phyloP scores from a whole-genome alignment of 2,113 vertebrate species.

The Axis porcinus region DNA sequence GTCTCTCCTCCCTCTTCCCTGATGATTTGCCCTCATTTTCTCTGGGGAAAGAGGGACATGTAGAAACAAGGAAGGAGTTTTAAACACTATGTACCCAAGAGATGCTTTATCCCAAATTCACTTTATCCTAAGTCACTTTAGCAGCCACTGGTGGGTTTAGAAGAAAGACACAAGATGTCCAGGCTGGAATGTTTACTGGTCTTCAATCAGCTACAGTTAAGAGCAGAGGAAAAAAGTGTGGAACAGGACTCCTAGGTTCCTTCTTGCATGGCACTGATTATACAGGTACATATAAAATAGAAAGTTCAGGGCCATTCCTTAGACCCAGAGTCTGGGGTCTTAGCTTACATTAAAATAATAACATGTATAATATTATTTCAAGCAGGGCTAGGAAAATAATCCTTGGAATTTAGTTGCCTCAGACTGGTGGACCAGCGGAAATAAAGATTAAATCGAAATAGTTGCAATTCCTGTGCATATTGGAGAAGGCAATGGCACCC shows the following conservation, averaged over 20 bases:
- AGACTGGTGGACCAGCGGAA: background rate
- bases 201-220: background rate
- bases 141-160: background rate
- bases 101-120: background rate
- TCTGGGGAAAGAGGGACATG: background rate
- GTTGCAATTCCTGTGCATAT: background rate
- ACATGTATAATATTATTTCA: background rate
- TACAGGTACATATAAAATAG: background rate
- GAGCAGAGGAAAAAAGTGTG: background rate
- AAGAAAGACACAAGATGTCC: fast-evolving
- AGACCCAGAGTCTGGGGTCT: background rate
- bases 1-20: background rate
- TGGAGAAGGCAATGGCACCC: no score
- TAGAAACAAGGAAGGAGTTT: background rate
- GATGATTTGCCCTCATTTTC: background rate
- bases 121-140: background rate
- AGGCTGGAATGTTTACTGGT: no score
- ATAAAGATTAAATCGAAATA: background rate
- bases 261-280: background rate
- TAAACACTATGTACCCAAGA: background rate
- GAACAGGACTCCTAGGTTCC: background rate
- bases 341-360: background rate
- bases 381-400: background rate
- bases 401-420: background rate
- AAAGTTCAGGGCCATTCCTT: background rate